A percentile compares a stretch with the other conserved stretches of the same genome.
These are phyloP conservation scores for Artibeus lituratus DNA, from an alignment of 2,797 vertebrate genomes.

Conservation along the genomic window DNA sequence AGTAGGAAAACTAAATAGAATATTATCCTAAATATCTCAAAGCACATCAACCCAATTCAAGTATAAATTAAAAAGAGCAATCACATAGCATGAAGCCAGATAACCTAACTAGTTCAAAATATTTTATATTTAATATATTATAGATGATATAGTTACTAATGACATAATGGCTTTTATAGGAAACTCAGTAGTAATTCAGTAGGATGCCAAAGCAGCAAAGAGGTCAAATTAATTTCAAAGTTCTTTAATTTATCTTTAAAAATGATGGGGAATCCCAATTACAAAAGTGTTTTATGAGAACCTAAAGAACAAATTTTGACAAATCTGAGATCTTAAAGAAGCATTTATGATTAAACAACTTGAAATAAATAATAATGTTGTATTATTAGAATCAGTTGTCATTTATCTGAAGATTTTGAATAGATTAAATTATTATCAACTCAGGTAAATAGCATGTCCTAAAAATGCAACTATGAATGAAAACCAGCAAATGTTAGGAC, in stretches of 20 bases:
- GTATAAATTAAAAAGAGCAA: neutral
- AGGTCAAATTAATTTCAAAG: neutral
- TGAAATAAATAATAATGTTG: neutral
- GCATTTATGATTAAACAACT: neutral
- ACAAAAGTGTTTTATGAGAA: neutral
- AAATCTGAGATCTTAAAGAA: neutral
- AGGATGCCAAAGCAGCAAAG: neutral
- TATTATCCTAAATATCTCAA: neutral
- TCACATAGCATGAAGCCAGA: neutral
- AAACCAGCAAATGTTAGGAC: neutral
- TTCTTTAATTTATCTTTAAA: neutral
- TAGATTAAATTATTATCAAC: neutral
- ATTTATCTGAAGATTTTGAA: neutral
- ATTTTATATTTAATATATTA: slow-evolving; percentile 31
- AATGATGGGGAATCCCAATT: neutral
- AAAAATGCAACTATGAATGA: neutral
- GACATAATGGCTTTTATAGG: slow-evolving; percentile 13
- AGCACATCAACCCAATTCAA: neutral
- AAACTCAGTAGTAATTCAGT: neutral
- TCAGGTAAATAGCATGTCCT: neutral
- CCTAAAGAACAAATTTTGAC: neutral
- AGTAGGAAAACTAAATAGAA: neutral
- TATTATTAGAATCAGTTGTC: neutral
- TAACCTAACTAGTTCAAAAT: neutral
- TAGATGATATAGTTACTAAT: neutral